Evolutionary conservation across 1,140 invertebrate genomes (phyloP), one percentile per base, ranked within the genome.

Genomic region (Drosophila jambulina): DNA sequence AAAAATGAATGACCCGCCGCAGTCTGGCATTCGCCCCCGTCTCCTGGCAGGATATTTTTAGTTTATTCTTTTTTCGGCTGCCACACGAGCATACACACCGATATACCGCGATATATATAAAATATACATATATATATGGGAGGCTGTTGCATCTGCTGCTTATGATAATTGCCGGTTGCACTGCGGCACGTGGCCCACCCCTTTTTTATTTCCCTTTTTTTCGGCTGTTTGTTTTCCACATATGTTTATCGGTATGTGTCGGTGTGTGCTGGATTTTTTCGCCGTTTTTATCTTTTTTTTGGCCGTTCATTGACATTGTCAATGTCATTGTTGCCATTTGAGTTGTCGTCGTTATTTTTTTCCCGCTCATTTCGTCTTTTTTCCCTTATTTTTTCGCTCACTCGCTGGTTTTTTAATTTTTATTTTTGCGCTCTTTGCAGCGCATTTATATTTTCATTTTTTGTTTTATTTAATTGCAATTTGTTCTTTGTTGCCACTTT

Each of bases 121-220:
- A 27, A 54, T 4, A 17, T 32, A 34, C 32, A 34, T 17, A 32
- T n/a, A 27, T 27, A 38, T 58, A 21, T 45, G 61, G 62, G 51
- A 80, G 75, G 72, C 78, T 88, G 85, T 81, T 80, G 77, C 77
- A 80, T 80, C 77, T 90, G 77, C 83, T 87, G 84, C 84, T 88
- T 88, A 88, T 88, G 84, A 88, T 88, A 88, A 88, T 88, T 88
- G 85, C 84, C 80, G 85, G 81, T 72, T 90, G 80, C 85, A 75
- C 54, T 64, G 84, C 62, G 86, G 80, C 86, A 90, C 86, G 86
- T 86, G 86, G 79, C 75, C 61, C 23, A 34, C 32, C 32, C 49
- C 42, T 13, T 34, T 29, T 53, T 21, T 51, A 19, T 48, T 49
- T 23, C 32, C 38, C 63, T 59, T 59, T 48, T 68, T 79, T 74